Evolutionary conservation across 1,140 invertebrate genomes (phyloP).

Genomic region (Rhagoletis pomonella): DNA sequence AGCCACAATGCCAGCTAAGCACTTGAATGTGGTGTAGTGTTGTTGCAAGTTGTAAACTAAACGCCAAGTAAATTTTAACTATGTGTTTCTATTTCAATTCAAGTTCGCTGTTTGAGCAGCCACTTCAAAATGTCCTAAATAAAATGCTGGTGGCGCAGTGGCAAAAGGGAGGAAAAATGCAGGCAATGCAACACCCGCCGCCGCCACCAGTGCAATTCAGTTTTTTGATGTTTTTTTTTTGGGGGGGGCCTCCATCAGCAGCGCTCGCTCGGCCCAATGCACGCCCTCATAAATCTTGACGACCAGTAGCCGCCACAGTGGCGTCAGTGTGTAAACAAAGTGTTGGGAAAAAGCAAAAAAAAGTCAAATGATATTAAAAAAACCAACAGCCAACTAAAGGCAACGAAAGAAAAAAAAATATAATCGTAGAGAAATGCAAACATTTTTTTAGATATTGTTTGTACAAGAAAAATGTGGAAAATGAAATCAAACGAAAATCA

Average conservation of each 20-base stretch:
- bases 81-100: background rate
- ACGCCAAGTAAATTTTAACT: conserved; percentile 9
- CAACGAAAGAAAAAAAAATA: background rate
- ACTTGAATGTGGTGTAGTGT: background rate
- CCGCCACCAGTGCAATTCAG: background rate
- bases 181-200: background rate
- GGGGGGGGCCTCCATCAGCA: conserved; percentile 30
- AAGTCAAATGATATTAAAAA: background rate
- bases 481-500: conserved; percentile 35
- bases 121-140: conserved; percentile 48
- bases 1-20: background rate
- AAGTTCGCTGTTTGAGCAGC: background rate
- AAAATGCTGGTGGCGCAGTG: background rate
- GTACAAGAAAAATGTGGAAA: conserved; percentile 24
- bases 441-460: conserved; percentile 9
- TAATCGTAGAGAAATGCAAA: conserved; percentile 4
- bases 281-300: conserved; percentile 71
- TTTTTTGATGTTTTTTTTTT: background rate
- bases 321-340: conserved; percentile 71
- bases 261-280: conserved; percentile 36
- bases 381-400: background rate
- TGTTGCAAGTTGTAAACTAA: conserved; percentile 28
- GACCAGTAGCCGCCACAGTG: conserved; percentile 71
- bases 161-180: background rate
- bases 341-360: background rate